Evolutionary conservation across 2,113 vertebrate species (phyloP).

Genomic region (Nesospiza acunhae): DNA sequence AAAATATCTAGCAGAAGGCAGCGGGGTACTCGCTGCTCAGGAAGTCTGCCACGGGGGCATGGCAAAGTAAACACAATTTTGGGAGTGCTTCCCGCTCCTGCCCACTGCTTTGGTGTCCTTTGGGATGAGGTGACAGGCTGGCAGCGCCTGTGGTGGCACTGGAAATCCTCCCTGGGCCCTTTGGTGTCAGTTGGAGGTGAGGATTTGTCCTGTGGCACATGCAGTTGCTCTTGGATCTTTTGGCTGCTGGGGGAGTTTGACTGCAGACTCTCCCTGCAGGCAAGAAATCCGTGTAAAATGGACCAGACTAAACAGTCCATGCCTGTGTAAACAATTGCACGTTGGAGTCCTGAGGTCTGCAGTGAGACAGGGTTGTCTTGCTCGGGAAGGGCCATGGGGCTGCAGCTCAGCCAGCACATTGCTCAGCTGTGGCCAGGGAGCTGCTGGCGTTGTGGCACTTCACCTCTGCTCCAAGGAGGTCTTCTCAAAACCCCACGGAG

Average conservation of each 20-base stretch:
- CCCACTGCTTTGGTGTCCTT: not conserved
- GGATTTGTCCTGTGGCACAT: not conserved
- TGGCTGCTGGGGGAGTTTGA: not conserved
- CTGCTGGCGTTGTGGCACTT: not conserved
- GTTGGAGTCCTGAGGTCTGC: not conserved
- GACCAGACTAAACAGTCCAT: not conserved
- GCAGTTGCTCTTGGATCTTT: not conserved
- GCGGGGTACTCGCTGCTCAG: constrained; percentile 44
- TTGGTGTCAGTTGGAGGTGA: not conserved
- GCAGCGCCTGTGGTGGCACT: not conserved
- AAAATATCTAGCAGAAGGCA: constrained; percentile 60
- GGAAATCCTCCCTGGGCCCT: not conserved
- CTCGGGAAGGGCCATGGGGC: not conserved
- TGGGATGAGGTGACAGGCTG: not conserved
- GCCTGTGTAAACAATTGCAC: not conserved
- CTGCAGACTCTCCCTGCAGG: not conserved
- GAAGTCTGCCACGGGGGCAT: constrained; percentile 52
- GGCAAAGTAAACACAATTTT: constrained; percentile 53
- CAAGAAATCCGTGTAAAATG: not conserved
- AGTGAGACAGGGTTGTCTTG: not conserved
- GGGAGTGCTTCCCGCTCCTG: constrained; percentile 8
- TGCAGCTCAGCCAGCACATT: not conserved
- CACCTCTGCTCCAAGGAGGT: not conserved
- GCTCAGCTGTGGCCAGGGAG: not conserved
- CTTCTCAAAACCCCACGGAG: not conserved